phyloP scores from a whole-genome alignment of 2,888 invertebrate genomes.

The Marasmarcha lunaedactyla region DNA sequence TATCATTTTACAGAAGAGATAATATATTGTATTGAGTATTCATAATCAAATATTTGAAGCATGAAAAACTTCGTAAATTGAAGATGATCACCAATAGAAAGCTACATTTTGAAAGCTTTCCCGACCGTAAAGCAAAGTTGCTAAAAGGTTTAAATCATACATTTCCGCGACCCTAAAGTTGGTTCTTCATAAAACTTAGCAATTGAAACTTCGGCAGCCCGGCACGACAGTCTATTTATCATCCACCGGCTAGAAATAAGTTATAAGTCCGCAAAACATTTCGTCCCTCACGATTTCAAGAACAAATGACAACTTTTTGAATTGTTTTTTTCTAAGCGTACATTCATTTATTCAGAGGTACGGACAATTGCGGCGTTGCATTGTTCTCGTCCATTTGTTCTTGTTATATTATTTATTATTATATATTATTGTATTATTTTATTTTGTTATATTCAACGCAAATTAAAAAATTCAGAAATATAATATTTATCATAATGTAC shows the following conservation, averaged over 20 bases:
- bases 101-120: no score
- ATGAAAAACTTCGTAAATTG: no score
- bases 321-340: conserved; percentile 38
- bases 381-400: conserved; percentile 14
- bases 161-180: background rate
- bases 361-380: conserved; percentile 25
- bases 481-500: no score
- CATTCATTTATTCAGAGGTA: conserved; percentile 30
- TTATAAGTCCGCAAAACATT: conserved; percentile 37
- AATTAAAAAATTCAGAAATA: no score
- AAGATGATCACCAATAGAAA: no score
- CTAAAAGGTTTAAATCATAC: background rate
- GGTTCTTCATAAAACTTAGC: background rate
- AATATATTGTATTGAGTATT: no score
- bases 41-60: no score
- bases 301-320: conserved; percentile 36
- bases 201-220: conserved; percentile 3
- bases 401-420: no score
- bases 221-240: conserved; percentile 27
- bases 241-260: conserved; percentile 33
- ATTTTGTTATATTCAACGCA: no score
- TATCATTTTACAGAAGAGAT: no score
- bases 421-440: no score
- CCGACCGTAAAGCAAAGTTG: background rate
- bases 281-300: conserved; percentile 28